These are phyloP conservation scores for Petrocephalus zakoni DNA, from an alignment of 2,113 vertebrate genomes.

Conservation along the genomic window DNA sequence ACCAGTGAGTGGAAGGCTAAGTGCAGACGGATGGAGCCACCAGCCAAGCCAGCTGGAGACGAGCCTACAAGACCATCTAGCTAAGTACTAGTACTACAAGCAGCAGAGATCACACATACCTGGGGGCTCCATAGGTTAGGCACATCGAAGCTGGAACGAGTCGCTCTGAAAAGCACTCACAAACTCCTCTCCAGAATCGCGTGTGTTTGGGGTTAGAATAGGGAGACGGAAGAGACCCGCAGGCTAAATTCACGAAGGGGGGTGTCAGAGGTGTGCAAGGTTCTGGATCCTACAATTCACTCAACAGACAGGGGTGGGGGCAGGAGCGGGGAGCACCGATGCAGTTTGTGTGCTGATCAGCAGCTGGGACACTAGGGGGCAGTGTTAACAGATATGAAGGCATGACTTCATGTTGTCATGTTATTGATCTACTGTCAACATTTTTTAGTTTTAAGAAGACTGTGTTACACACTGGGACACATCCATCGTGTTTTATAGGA, in stretches of 20 bases:
- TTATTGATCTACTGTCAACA: background rate
- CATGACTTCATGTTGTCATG: background rate
- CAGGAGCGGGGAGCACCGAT: background rate
- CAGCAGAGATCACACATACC: background rate
- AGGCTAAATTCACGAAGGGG: background rate
- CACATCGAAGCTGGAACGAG: background rate
- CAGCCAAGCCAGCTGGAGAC: background rate
- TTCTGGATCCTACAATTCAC: slow-evolving; percentile 61
- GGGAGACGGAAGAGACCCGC: background rate
- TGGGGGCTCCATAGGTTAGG: background rate
- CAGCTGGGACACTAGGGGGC: background rate
- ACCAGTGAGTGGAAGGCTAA: background rate
- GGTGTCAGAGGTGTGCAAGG: slow-evolving; percentile 29
- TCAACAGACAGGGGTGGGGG: slow-evolving; percentile 23
- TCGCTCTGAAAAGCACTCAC: background rate
- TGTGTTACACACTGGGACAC: background rate
- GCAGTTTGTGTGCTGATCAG: background rate
- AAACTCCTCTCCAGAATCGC: background rate
- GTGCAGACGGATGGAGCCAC: background rate
- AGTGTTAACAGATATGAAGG: background rate
- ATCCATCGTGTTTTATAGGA: background rate
- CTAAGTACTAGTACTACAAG: background rate
- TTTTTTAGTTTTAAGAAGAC: background rate
- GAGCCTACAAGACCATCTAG: background rate
- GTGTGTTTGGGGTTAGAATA: background rate